Base-by-base conservation (phyloP, 2,888 invertebrate species). In the Eilema caniola region DNA sequence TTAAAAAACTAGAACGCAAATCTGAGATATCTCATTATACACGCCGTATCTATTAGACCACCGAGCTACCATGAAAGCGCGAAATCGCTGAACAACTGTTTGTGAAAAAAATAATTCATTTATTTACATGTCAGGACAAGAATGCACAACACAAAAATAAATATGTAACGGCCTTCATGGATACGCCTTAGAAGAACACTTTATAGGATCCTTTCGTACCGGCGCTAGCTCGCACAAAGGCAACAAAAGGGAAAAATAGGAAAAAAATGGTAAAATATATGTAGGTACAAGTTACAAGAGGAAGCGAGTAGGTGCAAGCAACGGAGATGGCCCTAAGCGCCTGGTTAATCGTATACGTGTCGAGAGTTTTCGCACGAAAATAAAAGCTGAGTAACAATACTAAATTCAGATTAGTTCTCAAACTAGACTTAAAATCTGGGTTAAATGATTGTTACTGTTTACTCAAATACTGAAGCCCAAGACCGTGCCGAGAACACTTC, bases 111-210 rank as follows among this genome's bases (percentile, higher is more conserved):
- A 90, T 85, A 88, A 91, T 90, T 92, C 93, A 93, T 93, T 92
- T 93, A 93, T 93, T 93, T 92, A 93, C 85, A 84, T 90, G 94
- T 93, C 94, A 94, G 88, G 90, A 90, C 89, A 89, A 90, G 93
- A 94, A 94, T 93, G 92, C 88, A 90, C 84, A 93, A 93, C 91
- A 93, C 92, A 92, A 92, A 94, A 95, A 95, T 95, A 94, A 94
- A 95, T 94, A 95, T 94, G 92, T 94, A 93, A 92, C 90, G 88
- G 90, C 90, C 90, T 92, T 92, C 90, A 90, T 85, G 86, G 92
- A 88, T 93, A 91, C 91, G 92, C 92, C 93, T 91, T 89, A 88
- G 91, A 61, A 47, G 47, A 93, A 92, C 92, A 93, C 91, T 92
- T 92, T 93, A 92, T 85, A 88, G 88, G 87, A 84, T 85, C 88